Base-by-base conservation (phyloP, 1,140 invertebrate species). In the Drosophila punjabiensis region DNA sequence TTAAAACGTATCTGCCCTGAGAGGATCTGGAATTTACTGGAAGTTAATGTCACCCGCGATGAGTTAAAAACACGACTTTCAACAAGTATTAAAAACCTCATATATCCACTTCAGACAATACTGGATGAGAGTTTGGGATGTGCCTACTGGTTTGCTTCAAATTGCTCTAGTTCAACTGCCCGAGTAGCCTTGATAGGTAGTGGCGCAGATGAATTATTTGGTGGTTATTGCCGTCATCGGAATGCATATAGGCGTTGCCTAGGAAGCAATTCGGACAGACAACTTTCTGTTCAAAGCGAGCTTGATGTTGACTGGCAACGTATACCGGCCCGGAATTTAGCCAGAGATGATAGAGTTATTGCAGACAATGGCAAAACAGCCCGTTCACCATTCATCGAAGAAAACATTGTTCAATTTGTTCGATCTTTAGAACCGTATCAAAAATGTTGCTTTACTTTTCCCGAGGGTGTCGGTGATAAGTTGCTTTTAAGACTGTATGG, bases 131-230 rank as follows among this genome's bases (percentile, higher is more conserved):
- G 97, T 93, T 95, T 99, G 39, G 97, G 96, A 9, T 98, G 97
- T 94, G 98, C 98, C 30, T 94, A 99, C 18, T 99, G 98, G 98
- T 99, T 99, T 96, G 98, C 98, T 43, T 96, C 97, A 56, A 94
- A 95, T 91, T 98, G 96, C 13, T 78, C 80, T 93, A 33, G 93
- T 95, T 97, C 94, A 91, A 90, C 52, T n/a, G 69, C 88, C 10
- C 80, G 86, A 50, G 73, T 87, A 0, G 86, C 82, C 1, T 50
- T 93, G 8, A 33, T 86, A 8, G 98, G 99, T 32, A 98, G 98
- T 94, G 99, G 98, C 16, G 98, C 98, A 20, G 99, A 99, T 95
- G 99, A 99, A 94, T 95, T 99, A 83, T 96, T 99, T 88, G 98
- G 97, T 56, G 99, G 99, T 4, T 99, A 99, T 89, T 96, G 95